Base-by-base conservation (phyloP, 2,797 vertebrate genomes). In the Tauraco hartlaubi region DNA sequence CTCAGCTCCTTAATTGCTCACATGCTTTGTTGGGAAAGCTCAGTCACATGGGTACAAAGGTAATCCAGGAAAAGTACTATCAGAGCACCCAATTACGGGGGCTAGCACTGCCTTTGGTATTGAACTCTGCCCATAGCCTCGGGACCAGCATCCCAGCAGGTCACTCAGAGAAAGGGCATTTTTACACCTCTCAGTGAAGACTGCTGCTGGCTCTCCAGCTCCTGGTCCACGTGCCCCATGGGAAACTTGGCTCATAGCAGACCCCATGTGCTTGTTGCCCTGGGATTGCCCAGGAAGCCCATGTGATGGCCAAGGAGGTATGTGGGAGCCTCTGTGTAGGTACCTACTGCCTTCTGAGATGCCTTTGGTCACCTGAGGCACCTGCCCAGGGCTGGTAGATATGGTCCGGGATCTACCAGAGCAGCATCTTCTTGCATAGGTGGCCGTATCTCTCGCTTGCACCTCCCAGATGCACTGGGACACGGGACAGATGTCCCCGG, bases 31-130 rank as follows among this genome's bases (percentile, higher is more conserved):
- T 76, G 74, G 46, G 41, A 89, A 92, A 93, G 48, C 54, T 72
- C 23, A 37, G 39, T 76, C 69, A 90, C 69, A 48, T 8, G 71
- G 46, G 63, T 46, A 61, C 49, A 29, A 92, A 94, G 74, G 88
- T 85, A 95, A 92, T 94, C 83, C 85, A 95, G 84, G 88, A 81
- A 91, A 94, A 87, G 48, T 8, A 19, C 49, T 86, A 63, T 79
- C 67, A 56, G 52, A 4, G 1, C 3, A 5, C 41, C 54, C 59
- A 33, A 5, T 82, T 79, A 52, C 1, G 0, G 91, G 44, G 74
- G 21, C 52, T 86, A 91, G 59, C 77, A 56, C 67, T 76, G 77
- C 81, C 52, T 80, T 61, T 85, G 66, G n/a, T 22, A 10, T 13
- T 62, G 74, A 54, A 55, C 84, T 85, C 72, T 73, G 83, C 56